Conservation (phyloP, 1,140 invertebrate species). For the Bombus impatiens region DNA sequence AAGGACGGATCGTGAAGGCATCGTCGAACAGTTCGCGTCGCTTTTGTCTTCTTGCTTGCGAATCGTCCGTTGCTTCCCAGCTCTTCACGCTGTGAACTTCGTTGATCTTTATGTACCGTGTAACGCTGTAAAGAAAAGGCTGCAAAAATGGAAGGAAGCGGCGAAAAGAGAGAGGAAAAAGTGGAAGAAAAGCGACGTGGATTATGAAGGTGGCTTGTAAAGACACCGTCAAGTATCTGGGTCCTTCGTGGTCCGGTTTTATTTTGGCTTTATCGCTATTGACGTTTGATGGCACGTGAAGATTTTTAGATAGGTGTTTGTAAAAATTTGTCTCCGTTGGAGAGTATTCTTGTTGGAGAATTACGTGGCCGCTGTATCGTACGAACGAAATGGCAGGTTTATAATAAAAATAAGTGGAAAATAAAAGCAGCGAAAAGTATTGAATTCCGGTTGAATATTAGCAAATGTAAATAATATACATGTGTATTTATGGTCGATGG, state of each 20-base stretch:
- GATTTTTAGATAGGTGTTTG: too few species aligned
- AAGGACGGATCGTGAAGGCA: slow-evolving; percentile 46
- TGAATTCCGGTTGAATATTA: background rate
- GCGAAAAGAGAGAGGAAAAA: background rate
- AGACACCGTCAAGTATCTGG: background rate
- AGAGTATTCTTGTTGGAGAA: too few species aligned
- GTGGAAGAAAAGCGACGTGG: slow-evolving; percentile 7
- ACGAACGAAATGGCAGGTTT: background rate
- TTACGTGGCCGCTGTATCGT: too few species aligned
- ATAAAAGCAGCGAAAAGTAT: background rate
- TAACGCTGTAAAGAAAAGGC: background rate
- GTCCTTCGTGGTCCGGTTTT: background rate
- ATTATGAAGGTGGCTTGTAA: slow-evolving; percentile 26
- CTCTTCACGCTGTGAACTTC: background rate
- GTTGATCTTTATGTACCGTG: slow-evolving; percentile 41
- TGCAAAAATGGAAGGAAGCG: too few species aligned
- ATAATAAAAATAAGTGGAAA: background rate
- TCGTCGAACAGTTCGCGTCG: slow-evolving; percentile 37
- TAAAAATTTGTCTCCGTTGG: too few species aligned
- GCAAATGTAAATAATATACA: too few species aligned
- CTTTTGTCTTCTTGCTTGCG: slow-evolving; percentile 38
- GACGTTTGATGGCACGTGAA: too few species aligned
- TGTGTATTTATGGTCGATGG: background rate
- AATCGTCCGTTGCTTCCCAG: background rate
- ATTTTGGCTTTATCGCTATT: background rate